Base-by-base conservation (phyloP, 2,113 vertebrate species). In the Malurus elegans region DNA sequence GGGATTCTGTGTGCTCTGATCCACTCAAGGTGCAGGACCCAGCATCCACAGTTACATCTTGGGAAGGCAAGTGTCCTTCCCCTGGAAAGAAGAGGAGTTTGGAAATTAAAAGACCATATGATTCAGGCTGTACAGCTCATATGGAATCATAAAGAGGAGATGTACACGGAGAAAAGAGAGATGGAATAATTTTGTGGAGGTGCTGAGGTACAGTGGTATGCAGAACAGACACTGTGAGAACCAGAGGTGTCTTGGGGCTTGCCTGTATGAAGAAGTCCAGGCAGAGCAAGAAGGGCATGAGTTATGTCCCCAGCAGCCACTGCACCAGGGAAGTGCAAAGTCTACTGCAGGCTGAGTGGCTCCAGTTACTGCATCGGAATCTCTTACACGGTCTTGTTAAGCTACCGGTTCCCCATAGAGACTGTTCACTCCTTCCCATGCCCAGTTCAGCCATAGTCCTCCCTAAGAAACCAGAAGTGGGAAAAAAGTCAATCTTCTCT, bases 341-440 rank as follows among this genome's bases (percentile, higher is more conserved):
- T 18, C 40, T 54, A 4, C 69, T 66, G 44, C 48, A n/a, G 18
- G 20, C 19, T 75, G 26, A 71, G 38, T 0, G 2, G 8, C 57
- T 56, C 48, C 62, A 32, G 48, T 40, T 25, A 31, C 25, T 34
- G 2, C 34, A 13, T 0, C 0, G 1, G 36, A 51, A 72, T 42
- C 13, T 40, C 47, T 60, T 40, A 26, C 9, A 34, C 0, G 1
- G n/a, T 23, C 12, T 13, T 56, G 10, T 15, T 23, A 6, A 36
- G 19, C 36, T 61, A 29, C 31, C 29, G 18, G 5, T 26, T 74
- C 36, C 31, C 40, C n/a, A 57, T 3, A 7, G 9, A 72, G 31
- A 29, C 18, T 47, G 18, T 14, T 72, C 58, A 45, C 7, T 65
- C 28, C 19, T 83, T 18, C 60, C 23, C 6, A 8, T 15, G 6